Conservation (phyloP, 2,113 vertebrate species). For the Alethe diademata region DNA sequence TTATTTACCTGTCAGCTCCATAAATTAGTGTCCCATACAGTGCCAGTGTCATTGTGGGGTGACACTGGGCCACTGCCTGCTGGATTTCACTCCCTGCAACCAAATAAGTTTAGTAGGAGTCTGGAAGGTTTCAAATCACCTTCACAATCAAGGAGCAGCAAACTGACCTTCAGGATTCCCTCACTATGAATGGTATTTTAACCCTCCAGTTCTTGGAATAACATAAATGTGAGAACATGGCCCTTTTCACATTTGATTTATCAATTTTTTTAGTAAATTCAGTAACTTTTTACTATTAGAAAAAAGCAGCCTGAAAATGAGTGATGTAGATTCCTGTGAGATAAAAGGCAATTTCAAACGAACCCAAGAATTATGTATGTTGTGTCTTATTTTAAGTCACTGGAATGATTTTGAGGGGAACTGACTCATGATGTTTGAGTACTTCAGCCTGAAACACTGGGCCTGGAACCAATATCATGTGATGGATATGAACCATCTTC, state of each 20-base stretch:
- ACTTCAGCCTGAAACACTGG: conserved; percentile 47
- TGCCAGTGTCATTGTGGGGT: background rate
- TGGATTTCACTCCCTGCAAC: background rate
- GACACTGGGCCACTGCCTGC: background rate
- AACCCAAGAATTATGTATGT: background rate
- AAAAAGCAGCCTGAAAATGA: background rate
- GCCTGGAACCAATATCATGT: conserved; percentile 21
- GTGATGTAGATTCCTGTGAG: background rate
- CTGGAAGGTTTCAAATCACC: background rate
- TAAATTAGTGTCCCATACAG: background rate
- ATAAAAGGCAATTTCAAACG: background rate
- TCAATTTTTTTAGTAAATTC: background rate
- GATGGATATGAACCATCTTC: conserved; percentile 40
- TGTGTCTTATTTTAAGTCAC: background rate
- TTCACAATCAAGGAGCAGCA: background rate
- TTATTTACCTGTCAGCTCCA: background rate
- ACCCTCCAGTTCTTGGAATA: background rate
- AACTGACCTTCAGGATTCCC: background rate
- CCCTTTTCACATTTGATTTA: background rate
- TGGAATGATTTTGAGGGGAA: background rate
- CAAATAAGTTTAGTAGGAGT: background rate
- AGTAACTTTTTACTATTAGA: background rate
- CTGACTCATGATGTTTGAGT: conserved; percentile 36
- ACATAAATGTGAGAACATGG: background rate
- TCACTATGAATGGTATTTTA: background rate